Conservation (phyloP, 2,888 invertebrate genomes). For the Noctua comes region DNA sequence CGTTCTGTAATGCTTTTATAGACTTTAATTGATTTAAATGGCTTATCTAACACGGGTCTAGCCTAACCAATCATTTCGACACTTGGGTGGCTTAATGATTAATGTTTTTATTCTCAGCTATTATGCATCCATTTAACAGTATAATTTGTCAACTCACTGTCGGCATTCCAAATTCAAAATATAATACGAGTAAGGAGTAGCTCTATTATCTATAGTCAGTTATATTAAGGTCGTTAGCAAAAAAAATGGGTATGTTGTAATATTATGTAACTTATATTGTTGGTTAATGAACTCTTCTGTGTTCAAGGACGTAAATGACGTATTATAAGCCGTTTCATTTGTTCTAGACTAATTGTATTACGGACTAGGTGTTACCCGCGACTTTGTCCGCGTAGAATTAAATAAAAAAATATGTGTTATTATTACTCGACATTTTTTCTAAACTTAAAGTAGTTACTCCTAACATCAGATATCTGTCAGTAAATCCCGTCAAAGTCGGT, state of each 20-base stretch:
- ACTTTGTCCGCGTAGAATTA: no score
- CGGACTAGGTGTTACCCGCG: no score
- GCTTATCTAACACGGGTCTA: conserved; percentile 6
- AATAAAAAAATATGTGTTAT: no score
- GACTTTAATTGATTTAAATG: conserved; percentile 35
- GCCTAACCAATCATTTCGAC: conserved; percentile 42
- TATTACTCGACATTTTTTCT: no score
- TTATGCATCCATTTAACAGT: not conserved
- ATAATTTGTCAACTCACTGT: conserved; percentile 36
- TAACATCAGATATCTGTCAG: no score
- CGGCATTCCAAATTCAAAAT: not conserved
- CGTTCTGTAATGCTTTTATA: conserved; percentile 8
- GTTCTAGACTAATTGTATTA: not conserved
- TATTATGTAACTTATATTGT: conserved; percentile 3
- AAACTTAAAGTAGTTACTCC: no score
- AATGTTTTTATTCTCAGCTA: conserved; percentile 23
- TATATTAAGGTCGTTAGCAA: conserved; percentile 4
- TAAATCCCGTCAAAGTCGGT: no score
- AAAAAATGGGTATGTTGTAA: conserved; percentile 3
- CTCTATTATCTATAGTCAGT: conserved; percentile 40
- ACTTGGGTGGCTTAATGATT: conserved; percentile 39
- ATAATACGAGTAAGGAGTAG: not conserved
- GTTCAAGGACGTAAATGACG: conserved; percentile 25
- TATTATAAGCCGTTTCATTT: not conserved
- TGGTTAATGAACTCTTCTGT: conserved; percentile 26